Conservation (phyloP, 2,113 vertebrate species). For the Ameiurus melas region DNA sequence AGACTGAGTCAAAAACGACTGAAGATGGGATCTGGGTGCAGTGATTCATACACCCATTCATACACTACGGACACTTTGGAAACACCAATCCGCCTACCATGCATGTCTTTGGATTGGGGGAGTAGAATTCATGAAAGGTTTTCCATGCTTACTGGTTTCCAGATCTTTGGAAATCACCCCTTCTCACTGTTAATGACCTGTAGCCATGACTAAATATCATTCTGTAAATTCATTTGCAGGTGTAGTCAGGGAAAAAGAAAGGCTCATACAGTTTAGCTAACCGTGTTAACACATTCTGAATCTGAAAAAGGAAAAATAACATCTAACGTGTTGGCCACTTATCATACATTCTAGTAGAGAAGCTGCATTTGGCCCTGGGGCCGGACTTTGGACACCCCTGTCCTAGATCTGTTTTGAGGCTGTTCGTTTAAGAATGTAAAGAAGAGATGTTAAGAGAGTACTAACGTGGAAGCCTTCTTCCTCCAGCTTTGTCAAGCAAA, state of each 20-base stretch:
- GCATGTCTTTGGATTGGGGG: too few species aligned
- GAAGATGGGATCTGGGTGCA: too few species aligned
- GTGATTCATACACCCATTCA: too few species aligned
- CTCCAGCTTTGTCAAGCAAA: conserved; percentile 65
- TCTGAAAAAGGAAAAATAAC: background rate
- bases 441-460: background rate
- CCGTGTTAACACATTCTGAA: background rate
- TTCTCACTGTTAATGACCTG: background rate
- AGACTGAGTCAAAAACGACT: too few species aligned
- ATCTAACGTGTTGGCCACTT: background rate
- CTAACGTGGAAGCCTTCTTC: conserved; percentile 68
- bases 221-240: background rate
- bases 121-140: background rate
- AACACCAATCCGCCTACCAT: too few species aligned
- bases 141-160: background rate
- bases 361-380: background rate
- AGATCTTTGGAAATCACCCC: background rate
- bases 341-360: background rate
- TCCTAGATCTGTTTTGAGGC: background rate
- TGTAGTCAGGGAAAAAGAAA: background rate
- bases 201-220: background rate
- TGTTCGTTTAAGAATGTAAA: background rate
- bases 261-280: background rate
- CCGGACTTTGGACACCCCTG: background rate
- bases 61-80: too few species aligned